Evolutionary conservation across 2,888 invertebrate genomes (phyloP).

Genomic region (Drepana falcataria): DNA sequence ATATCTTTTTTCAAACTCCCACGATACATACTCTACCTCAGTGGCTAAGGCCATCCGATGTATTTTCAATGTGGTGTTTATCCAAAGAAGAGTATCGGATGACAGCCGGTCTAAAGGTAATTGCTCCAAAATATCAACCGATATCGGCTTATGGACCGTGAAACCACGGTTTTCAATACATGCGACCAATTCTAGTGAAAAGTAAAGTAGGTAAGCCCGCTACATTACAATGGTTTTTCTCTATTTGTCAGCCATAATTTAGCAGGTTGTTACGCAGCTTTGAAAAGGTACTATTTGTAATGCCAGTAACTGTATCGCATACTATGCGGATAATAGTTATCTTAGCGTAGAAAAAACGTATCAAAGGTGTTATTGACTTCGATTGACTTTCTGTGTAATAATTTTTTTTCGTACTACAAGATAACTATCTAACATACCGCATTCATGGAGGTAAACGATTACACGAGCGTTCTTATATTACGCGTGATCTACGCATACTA

Average conservation of each 20-base stretch:
- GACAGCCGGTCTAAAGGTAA: constrained; percentile 32
- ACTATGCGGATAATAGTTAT: not conserved
- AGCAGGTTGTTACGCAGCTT: not conserved
- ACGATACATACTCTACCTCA: constrained; percentile 59
- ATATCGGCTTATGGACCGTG: constrained; percentile 54
- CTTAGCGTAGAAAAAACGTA: not conserved
- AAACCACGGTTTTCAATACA: constrained; percentile 44
- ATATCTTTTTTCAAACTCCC: constrained; percentile 46
- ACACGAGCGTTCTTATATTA: too few relatives aligned
- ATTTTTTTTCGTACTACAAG: too few relatives aligned
- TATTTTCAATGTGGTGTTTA: constrained; percentile 46
- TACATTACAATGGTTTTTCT: not conserved
- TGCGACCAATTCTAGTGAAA: constrained; percentile 18
- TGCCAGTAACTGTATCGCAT: not conserved
- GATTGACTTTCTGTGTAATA: too few relatives aligned
- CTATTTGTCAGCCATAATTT: not conserved
- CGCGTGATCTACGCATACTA: too few relatives aligned
- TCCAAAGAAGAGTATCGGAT: constrained; percentile 52
- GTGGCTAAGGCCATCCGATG: constrained; percentile 50
- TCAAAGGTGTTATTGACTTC: too few relatives aligned
- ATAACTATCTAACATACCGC: too few relatives aligned
- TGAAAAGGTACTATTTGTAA: not conserved
- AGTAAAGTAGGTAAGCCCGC: constrained; percentile 5
- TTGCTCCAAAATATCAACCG: constrained; percentile 47
- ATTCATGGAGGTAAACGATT: too few relatives aligned